phyloP scores from a whole-genome alignment of 2,888 invertebrate genomes.

The Buathra laborator region DNA sequence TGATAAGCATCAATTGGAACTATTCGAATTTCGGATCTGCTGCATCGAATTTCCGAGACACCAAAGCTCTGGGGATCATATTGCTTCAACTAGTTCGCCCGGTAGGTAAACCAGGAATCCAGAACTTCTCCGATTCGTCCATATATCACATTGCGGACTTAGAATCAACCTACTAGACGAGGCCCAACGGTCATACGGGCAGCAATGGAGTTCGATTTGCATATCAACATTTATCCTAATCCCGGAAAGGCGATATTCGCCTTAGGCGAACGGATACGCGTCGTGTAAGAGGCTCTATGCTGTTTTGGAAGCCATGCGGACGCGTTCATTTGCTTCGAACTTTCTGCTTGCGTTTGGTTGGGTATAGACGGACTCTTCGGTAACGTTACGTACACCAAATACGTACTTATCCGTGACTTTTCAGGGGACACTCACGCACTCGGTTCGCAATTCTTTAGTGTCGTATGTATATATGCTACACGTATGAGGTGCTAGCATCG shows the following conservation, averaged over 20 bases:
- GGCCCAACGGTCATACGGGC: slow-evolving; percentile 13
- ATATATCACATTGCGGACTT: slow-evolving; percentile 32
- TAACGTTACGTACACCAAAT: slow-evolving; percentile 53
- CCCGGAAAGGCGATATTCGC: slow-evolving; percentile 57
- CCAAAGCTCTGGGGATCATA: background rate
- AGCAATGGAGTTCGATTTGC: slow-evolving; percentile 62
- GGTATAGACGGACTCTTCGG: slow-evolving; percentile 12
- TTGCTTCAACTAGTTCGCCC: slow-evolving; percentile 17
- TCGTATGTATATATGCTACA: slow-evolving; percentile 21
- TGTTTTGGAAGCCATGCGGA: background rate
- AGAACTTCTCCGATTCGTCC: slow-evolving; percentile 22
- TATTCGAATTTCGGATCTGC: too few relatives aligned
- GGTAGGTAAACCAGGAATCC: slow-evolving; percentile 18
- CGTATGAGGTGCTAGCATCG: slow-evolving; percentile 40
- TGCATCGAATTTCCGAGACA: background rate
- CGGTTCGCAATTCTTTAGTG: slow-evolving; percentile 60
- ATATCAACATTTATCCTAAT: slow-evolving; percentile 66
- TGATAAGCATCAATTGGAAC: too few relatives aligned
- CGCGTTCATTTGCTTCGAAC: background rate
- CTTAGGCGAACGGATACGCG: slow-evolving; percentile 35
- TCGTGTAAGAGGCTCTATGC: background rate
- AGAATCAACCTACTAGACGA: background rate
- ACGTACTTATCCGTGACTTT: slow-evolving; percentile 42
- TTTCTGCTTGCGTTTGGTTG: background rate
- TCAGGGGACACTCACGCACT: slow-evolving; percentile 60